Conservation (phyloP, 1,140 invertebrate genomes). For the Galleria mellonella region DNA sequence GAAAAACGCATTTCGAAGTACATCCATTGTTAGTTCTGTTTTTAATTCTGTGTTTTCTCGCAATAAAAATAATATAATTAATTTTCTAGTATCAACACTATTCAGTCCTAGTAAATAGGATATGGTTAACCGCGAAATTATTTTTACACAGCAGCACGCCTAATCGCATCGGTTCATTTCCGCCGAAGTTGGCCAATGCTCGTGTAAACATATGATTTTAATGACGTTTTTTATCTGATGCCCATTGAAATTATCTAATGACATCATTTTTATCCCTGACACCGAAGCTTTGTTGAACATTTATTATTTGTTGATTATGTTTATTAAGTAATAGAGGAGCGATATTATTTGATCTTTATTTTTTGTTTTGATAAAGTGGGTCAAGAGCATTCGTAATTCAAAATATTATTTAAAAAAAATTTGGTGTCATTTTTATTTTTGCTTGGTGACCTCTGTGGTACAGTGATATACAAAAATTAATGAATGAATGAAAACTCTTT, state of each 20-base stretch:
- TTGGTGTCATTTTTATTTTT: too few relatives aligned
- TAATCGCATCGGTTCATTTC: conserved; percentile 8
- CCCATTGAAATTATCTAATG: not conserved
- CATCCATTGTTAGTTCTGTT: too few relatives aligned
- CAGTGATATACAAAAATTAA: too few relatives aligned
- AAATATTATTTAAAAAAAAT: conserved; percentile 1
- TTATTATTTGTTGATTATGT: not conserved
- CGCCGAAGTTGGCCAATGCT: not conserved
- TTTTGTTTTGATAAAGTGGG: too few relatives aligned
- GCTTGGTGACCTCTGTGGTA: too few relatives aligned
- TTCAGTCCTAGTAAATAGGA: not conserved
- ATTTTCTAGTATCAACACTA: conserved; percentile 6
- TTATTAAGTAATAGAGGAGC: too few relatives aligned
- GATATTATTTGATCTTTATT: too few relatives aligned
- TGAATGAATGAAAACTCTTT: too few relatives aligned
- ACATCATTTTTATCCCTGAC: not conserved
- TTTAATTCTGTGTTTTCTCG: too few relatives aligned
- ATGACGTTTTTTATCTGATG: not conserved
- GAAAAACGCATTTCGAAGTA: too few relatives aligned
- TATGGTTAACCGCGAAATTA: conserved; percentile 14
- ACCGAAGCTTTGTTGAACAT: not conserved
- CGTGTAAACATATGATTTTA: not conserved
- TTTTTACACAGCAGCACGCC: conserved; percentile 8
- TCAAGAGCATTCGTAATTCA: not conserved
- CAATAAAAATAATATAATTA: too few relatives aligned